Evolutionary conservation across 2,888 invertebrate species (phyloP), one percentile per base, ranked within the genome.

Genomic region (Reticulitermes lucifugus): DNA sequence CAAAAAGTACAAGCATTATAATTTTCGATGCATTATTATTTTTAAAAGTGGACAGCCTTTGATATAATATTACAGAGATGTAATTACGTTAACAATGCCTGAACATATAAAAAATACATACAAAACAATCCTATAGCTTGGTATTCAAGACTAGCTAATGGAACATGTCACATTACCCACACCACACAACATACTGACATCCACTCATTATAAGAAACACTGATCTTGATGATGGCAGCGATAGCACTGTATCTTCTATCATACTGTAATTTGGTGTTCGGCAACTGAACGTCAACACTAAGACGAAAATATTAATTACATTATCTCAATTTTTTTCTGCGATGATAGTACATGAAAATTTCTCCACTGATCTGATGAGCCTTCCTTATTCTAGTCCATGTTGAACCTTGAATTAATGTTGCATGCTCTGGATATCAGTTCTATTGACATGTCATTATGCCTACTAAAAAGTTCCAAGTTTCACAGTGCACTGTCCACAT

Each of bases 21-120:
- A 65, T 81, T 65, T 65, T 21, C 14, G 21, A 79, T 79, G 46
- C n/a, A 79, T 79, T 25, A 22, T 80, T 35, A 43, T 43, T 70
- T 25, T 46, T 41, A 6, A 41, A 43, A 65, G n/a, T 60, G 70
- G 70, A 81, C 65, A 43, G 60, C 43, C 12, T 22, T 4, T 70
- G 41, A 29, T 41, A 12, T 25, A 22, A 41, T 59, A 18, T 35
- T 59, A 80, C 41, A 22, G 65, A 81, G 22, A n/a, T 43, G 29
- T 25, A 46, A 51, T 14, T 18, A 51, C n/a, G 43, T 43, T 70
- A 41, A 65, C 55, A 80, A 59, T 80, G 60, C 80, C 35, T 60
- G 35, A 80, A 81, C 81, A 60, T 81, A 81, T 81, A 70, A 65
- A 81, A 81, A 81, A 81, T 81, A 81, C 65, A 81, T 81, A 81